A percentile compares a stretch with the other conserved stretches of the same genome.
phyloP scores from a whole-genome alignment of 1,140 invertebrate genomes.

The Bombus difficillimus region DNA sequence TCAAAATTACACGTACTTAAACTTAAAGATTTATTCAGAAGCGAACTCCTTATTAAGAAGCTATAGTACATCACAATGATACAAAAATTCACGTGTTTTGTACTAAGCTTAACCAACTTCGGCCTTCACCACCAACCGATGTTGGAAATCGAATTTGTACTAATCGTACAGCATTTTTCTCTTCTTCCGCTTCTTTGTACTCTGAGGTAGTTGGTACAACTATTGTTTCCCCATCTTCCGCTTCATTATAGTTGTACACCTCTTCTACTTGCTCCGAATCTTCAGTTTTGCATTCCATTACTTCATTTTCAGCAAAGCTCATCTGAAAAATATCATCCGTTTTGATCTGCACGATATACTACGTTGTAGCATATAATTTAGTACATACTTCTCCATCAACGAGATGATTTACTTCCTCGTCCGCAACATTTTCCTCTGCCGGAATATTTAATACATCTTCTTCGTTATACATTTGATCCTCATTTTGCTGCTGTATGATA shows the following conservation, averaged over 20 bases:
- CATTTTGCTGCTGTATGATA: conserved; percentile 82
- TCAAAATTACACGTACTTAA: conserved; percentile 13
- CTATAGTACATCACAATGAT: conserved; percentile 18
- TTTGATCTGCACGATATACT: neutral
- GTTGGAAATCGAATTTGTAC: conserved; percentile 80
- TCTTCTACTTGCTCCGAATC: conserved; percentile 72
- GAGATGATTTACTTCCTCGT: conserved; percentile 82
- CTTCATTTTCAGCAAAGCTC: conserved; percentile 67
- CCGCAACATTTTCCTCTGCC: conserved; percentile 73
- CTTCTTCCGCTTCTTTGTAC: conserved; percentile 72
- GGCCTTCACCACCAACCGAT: conserved; percentile 67
- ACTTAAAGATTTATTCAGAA: conserved; percentile 7
- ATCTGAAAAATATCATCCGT: conserved; percentile 62
- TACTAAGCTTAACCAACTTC: conserved; percentile 80
- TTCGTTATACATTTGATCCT: conserved; percentile 77
- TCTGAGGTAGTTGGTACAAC: conserved; percentile 75
- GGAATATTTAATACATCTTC: conserved; percentile 75
- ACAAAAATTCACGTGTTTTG: conserved; percentile 72
- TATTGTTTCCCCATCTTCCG: conserved; percentile 76
- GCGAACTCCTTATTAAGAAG: neutral
- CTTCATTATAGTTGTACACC: conserved; percentile 77
- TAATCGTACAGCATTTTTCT: conserved; percentile 74
- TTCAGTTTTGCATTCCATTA: conserved; percentile 72
- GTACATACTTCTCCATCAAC: conserved; percentile 82
- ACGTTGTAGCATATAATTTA: neutral